Percentiles rank a stretch among this genome's conserved stretches.
Conservation (phyloP, 64 coral and sea anemone genomes). For the Catalaphyllia jardinei region DNA sequence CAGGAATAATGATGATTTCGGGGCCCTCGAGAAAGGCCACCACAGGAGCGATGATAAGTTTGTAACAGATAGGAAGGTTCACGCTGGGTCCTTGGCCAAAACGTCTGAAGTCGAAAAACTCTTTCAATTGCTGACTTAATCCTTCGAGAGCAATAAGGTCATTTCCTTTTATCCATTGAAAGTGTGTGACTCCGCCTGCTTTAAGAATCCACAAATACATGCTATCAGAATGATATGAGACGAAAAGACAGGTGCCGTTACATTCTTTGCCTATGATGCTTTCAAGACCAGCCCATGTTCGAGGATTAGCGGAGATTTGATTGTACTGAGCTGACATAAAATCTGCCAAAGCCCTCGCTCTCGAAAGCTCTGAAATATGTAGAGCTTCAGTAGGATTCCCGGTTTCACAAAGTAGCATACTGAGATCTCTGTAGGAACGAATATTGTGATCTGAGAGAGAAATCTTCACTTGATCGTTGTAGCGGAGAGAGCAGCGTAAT, state of each 20-base stretch:
- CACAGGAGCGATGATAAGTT: conserved; percentile 5
- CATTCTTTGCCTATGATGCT: not conserved
- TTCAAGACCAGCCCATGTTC: not conserved
- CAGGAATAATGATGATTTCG: not conserved
- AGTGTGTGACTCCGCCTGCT: not conserved
- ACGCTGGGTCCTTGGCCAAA: not conserved
- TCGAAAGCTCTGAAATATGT: not conserved
- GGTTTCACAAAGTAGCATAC: not conserved
- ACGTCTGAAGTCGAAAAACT: not conserved
- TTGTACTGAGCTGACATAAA: not conserved
- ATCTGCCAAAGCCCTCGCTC: not conserved
- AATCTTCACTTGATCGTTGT: not conserved
- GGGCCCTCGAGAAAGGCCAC: not conserved
- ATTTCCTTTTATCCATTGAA: not conserved
- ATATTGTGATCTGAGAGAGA: not conserved
- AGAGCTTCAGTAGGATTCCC: not conserved
- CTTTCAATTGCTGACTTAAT: not conserved
- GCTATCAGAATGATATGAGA: not conserved
- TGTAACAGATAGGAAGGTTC: not conserved
- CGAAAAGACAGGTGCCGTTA: not conserved
- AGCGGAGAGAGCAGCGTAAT: not conserved
- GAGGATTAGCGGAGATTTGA: not conserved
- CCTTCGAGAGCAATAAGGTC: not conserved
- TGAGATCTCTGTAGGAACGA: not conserved
- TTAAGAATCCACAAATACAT: not conserved